Evolutionary conservation across 1,140 invertebrate species (phyloP).

Genomic region (Drosophila subobscura): DNA sequence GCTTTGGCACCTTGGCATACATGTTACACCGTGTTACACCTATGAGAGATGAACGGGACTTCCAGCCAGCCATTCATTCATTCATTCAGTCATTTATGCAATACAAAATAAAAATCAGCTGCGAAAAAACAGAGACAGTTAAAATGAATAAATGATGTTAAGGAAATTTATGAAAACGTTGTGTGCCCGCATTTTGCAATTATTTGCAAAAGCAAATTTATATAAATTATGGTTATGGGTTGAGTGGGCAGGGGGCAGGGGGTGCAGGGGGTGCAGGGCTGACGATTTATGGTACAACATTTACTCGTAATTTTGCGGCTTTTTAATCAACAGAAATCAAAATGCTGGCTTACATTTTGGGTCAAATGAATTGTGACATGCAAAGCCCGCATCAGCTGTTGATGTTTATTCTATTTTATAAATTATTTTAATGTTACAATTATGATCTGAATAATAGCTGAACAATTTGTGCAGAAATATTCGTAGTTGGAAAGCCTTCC

Average conservation of each 20-base stretch:
- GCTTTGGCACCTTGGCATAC: constrained; percentile 49
- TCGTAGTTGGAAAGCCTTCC: too few relatives aligned
- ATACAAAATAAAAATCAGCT: constrained; percentile 14
- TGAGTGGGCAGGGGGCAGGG: neutral
- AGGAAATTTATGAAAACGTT: constrained; percentile 12
- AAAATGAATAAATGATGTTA: constrained; percentile 17
- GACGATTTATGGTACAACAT: constrained; percentile 42
- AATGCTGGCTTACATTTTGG: constrained; percentile 38
- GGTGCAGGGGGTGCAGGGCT: constrained; percentile 4
- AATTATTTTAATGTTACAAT: too few relatives aligned
- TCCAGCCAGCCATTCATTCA: neutral
- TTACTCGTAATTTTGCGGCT: constrained; percentile 48
- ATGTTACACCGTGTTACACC: constrained; percentile 44
- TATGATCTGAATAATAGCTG: too few relatives aligned
- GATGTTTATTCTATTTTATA: too few relatives aligned
- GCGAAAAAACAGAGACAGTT: too few relatives aligned
- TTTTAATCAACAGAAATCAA: constrained; percentile 59
- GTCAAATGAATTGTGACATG: constrained; percentile 40
- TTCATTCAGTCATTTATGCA: constrained; percentile 26
- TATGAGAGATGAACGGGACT: constrained; percentile 7
- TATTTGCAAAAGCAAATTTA: constrained; percentile 37
- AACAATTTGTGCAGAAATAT: too few relatives aligned
- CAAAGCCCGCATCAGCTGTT: constrained; percentile 16
- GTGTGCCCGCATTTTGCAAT: constrained; percentile 28
- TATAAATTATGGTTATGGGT: constrained; percentile 33